Conservation (phyloP, 2,888 invertebrate species). For the Epinotia demarniana region DNA sequence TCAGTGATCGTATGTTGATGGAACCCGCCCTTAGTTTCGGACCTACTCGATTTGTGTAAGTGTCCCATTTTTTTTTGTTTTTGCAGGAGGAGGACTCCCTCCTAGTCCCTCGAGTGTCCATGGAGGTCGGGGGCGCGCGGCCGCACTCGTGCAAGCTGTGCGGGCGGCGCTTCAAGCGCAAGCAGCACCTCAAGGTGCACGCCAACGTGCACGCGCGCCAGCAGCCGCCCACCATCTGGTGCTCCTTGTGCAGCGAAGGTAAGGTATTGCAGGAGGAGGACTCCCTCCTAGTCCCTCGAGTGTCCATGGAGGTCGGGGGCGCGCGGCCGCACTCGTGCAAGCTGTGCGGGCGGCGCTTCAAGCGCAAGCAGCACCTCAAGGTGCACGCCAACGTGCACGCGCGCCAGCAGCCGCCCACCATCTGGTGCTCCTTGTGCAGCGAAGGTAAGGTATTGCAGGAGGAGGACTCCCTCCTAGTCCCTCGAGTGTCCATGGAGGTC, state of each 20-base stretch:
- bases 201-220: conserved; percentile 66
- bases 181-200: conserved; percentile 76
- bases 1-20: too few relatives aligned
- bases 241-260: conserved; percentile 72
- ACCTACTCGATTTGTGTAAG: too few relatives aligned
- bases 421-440: conserved; percentile 72
- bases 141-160: conserved; percentile 74
- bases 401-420: conserved; percentile 53
- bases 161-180: conserved; percentile 73
- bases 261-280: conserved; percentile 50
- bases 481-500: conserved; percentile 45
- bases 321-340: conserved; percentile 69
- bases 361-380: conserved; percentile 74
- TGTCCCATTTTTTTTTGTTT: conserved; percentile 37
- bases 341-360: conserved; percentile 73
- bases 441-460: conserved; percentile 65
- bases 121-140: conserved; percentile 47
- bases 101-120: conserved; percentile 50
- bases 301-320: conserved; percentile 21
- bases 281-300: conserved; percentile 53
- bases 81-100: conserved; percentile 51
- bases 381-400: conserved; percentile 72
- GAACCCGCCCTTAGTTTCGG: too few relatives aligned
- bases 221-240: conserved; percentile 62
- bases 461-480: conserved; percentile 52